Evolutionary conservation across 2,113 vertebrate species (phyloP), one percentile per base, ranked within the genome.

Genomic region (Peromyscus polionotus): DNA sequence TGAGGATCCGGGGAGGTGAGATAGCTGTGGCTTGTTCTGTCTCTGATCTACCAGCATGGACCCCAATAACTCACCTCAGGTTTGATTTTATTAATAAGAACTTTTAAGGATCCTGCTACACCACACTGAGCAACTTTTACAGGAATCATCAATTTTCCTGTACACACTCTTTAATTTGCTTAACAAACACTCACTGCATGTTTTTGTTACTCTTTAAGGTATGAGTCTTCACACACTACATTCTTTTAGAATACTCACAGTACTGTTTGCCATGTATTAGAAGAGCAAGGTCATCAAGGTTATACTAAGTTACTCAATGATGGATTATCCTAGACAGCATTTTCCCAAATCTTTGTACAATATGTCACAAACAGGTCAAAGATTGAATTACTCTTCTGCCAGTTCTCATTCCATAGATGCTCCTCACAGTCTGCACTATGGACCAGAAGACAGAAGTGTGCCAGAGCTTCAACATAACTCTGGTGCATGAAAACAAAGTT

Each of bases 351-450:
- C 87, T 91, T 94, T 94, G 92, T 96, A 96, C 86, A 93, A 95
- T 96, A 96, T 93, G 95, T 93, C 96, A 96, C 86, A 57, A 76
- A 48, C 83, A 96, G 96, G 87, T 94, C 97, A 98, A 83, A 97
- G 93, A 42, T 91, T 96, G 70, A 9, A 39, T 54, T 80, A 63
- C 65, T 93, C 67, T 93, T 96, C 86, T 86, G 67, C 45, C 22
- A 36, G 20, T 86, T 31, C 73, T 94, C 86, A 65, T 5, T 81
- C 65, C 65, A 36, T 16, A 90, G 68, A 80, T 42, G 72, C 28
- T 83, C 86, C 42, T 91, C 91, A 84, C 17, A 36, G 75, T 93
- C 68, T 88, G 33, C 7, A 4, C 59, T 91, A 42, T 48, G 16
- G 45, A 51, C 24, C n/a, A 83, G 54, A 90, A 91, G 31, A 42